Percentiles rank a stretch among this genome's conserved stretches.
Conservation (phyloP, 1,140 invertebrate genomes). For the Drosophila nasuta region DNA sequence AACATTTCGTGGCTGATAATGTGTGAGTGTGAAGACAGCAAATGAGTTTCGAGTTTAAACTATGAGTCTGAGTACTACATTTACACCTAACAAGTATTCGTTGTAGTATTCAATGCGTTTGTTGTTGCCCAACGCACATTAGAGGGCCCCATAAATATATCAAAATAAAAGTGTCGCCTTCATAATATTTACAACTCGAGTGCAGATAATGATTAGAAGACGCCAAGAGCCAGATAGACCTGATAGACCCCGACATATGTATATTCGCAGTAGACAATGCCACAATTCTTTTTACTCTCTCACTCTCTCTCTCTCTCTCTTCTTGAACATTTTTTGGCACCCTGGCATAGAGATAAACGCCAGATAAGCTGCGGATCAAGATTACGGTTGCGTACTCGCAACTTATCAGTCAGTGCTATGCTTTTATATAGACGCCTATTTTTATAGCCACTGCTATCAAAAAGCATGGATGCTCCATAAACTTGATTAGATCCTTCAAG, state of each 20-base stretch:
- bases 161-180: conserved; percentile 80
- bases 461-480: conserved; percentile 70
- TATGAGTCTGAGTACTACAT: not conserved
- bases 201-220: conserved; percentile 63
- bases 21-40: conserved; percentile 48
- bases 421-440: conserved; percentile 10
- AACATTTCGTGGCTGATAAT: conserved; percentile 66
- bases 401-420: conserved; percentile 54
- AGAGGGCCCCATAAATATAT: conserved; percentile 72
- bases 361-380: conserved; percentile 76
- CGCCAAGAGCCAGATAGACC: conserved; percentile 54
- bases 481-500: conserved; percentile 39
- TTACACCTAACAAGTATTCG: not conserved
- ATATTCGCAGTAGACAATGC: conserved; percentile 67
- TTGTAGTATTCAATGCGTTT: conserved; percentile 27
- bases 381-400: conserved; percentile 40
- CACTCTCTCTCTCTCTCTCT: not conserved
- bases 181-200: conserved; percentile 59
- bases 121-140: conserved; percentile 67
- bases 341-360: conserved; percentile 64
- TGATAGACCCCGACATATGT: conserved; percentile 35
- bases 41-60: not conserved
- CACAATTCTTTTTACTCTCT: not conserved
- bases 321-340: conserved; percentile 30
- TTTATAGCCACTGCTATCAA: conserved; percentile 59